These are phyloP conservation scores for Chrysemys picta DNA, from an alignment of 2,113 vertebrate genomes.

Conservation along the genomic window DNA sequence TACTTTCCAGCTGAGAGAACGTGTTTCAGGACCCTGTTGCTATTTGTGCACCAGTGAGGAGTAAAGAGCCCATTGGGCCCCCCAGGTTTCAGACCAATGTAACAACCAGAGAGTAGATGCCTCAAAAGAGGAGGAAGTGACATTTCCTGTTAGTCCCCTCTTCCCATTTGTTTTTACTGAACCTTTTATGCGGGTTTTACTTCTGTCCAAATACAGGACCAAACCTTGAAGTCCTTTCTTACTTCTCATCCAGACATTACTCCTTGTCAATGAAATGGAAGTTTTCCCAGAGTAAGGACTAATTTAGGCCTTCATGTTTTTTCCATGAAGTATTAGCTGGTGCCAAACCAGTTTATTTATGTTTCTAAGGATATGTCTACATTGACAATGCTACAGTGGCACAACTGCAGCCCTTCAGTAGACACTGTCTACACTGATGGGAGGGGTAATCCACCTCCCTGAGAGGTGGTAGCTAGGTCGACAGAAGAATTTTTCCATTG, in stretches of 20 bases:
- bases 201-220: neutral
- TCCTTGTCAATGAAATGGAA: neutral
- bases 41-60: neutral
- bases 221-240: neutral
- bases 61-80: neutral
- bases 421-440: no score
- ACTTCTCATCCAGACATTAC: neutral
- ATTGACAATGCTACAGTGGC: no score
- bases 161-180: neutral
- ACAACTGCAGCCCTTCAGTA: no score
- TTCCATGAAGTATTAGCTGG: rapidly evolving
- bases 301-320: neutral
- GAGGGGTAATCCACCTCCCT: no score
- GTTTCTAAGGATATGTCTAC: neutral
- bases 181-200: neutral
- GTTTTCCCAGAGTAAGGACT: neutral
- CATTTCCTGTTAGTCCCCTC: neutral
- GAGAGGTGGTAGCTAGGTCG: no score
- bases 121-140: neutral
- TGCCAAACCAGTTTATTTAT: neutral
- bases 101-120: rapidly evolving
- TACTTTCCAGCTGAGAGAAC: neutral
- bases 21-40: neutral
- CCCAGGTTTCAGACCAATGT: neutral
- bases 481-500: neutral